These are phyloP conservation scores for Xestoiulus laeticollis DNA, from an alignment of 2,888 invertebrate genomes.

Conservation along the genomic window DNA sequence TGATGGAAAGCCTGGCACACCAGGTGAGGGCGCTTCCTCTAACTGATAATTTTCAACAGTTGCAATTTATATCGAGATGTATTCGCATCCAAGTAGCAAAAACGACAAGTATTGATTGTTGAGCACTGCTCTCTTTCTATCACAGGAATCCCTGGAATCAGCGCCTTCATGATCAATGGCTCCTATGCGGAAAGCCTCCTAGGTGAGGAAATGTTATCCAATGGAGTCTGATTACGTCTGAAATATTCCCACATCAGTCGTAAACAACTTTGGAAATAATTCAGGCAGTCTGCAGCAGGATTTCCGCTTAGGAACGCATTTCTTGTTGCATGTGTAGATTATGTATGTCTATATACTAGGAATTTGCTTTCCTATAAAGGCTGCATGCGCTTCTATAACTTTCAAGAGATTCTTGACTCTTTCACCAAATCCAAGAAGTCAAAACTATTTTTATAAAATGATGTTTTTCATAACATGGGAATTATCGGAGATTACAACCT, in stretches of 20 bases:
- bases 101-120: constrained; percentile 8
- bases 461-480: no score
- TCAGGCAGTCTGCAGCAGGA: constrained; percentile 2
- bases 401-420: not conserved
- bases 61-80: not conserved
- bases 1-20: not conserved
- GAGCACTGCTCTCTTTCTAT: not conserved
- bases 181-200: not conserved
- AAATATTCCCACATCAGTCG: not conserved
- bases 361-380: not conserved
- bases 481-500: no score
- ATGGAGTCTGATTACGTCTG: not conserved
- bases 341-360: not conserved
- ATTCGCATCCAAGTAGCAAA: not conserved
- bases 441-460: no score
- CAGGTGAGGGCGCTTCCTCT: constrained; percentile 9
- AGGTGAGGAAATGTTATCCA: constrained; percentile 10
- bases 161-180: not conserved
- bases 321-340: not conserved
- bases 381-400: not conserved
- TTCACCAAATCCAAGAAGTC: not conserved
- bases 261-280: constrained; percentile 24
- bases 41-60: not conserved
- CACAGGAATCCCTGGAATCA: not conserved
- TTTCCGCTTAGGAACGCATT: not conserved